phyloP scores from a whole-genome alignment of 2,888 invertebrate genomes.

The Petrolisthes cinctipes region DNA sequence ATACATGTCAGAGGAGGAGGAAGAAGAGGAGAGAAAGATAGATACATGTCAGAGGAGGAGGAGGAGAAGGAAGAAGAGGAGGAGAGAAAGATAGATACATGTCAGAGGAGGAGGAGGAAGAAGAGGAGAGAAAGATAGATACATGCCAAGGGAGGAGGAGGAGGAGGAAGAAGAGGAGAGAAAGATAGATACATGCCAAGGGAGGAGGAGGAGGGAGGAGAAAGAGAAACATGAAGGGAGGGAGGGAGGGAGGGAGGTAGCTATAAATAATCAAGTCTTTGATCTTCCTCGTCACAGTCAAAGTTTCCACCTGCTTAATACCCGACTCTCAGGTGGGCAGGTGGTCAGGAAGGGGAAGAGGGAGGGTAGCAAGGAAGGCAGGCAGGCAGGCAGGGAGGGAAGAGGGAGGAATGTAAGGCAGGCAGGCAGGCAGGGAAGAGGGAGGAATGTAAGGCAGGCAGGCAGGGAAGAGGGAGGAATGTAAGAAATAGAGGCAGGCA shows the following conservation, averaged over 20 bases:
- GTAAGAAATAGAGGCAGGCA: neutral
- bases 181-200: too few species aligned
- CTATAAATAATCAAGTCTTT: neutral
- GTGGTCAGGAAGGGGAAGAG: constrained; percentile 17
- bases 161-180: too few species aligned
- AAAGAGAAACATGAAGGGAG: constrained; percentile 4
- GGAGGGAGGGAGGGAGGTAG: constrained; percentile 1
- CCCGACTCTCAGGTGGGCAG: neutral
- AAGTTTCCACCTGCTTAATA: neutral
- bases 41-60: too few species aligned
- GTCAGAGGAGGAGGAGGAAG: neutral
- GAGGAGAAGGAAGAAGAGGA: neutral
- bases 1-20: too few species aligned
- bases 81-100: neutral
- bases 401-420: neutral
- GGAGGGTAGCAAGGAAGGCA: neutral
- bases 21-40: too few species aligned
- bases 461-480: neutral
- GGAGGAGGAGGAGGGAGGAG: neutral
- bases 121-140: neutral
- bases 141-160: too few species aligned
- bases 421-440: neutral
- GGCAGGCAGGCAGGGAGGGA: neutral
- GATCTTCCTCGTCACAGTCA: neutral
- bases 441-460: neutral